Evolutionary conservation across 2,797 vertebrate genomes (phyloP).

Genomic region (Oreortyx pictus): DNA sequence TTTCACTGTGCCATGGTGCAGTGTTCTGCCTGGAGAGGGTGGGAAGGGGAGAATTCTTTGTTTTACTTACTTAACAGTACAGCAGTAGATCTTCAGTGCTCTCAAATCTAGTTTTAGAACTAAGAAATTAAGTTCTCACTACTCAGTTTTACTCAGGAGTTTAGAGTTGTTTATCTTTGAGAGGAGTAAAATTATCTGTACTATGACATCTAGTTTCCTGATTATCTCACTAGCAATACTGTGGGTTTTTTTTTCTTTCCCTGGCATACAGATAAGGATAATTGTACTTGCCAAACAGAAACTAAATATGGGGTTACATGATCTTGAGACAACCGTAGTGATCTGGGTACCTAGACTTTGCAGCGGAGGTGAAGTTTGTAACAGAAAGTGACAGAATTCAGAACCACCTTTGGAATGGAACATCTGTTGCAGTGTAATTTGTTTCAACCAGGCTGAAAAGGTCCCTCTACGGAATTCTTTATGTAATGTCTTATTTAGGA

Average conservation of each 20-base stretch:
- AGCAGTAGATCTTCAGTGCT: not conserved
- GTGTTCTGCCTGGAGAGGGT: not conserved
- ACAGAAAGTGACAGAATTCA: not conserved
- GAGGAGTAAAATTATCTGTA: not conserved
- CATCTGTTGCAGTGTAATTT: not conserved
- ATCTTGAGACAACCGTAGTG: not conserved
- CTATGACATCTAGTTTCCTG: not conserved
- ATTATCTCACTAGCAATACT: not conserved
- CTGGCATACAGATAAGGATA: not conserved
- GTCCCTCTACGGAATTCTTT: not conserved
- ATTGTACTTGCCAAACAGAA: not conserved
- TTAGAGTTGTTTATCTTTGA: not conserved
- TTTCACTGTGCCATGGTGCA: not conserved
- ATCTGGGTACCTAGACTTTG: not conserved
- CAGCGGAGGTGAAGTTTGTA: not conserved
- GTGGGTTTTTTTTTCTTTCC: not conserved
- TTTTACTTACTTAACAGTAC: not conserved
- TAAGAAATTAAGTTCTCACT: not conserved
- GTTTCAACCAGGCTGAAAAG: not conserved
- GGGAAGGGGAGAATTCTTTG: not conserved
- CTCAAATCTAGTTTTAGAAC: not conserved
- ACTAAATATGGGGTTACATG: not conserved
- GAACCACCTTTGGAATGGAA: not conserved
- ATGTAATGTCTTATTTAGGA: not conserved
- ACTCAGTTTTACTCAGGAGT: not conserved